Base-by-base conservation (phyloP, 2,113 vertebrate species). In the Heterotilapia buettikoferi region DNA sequence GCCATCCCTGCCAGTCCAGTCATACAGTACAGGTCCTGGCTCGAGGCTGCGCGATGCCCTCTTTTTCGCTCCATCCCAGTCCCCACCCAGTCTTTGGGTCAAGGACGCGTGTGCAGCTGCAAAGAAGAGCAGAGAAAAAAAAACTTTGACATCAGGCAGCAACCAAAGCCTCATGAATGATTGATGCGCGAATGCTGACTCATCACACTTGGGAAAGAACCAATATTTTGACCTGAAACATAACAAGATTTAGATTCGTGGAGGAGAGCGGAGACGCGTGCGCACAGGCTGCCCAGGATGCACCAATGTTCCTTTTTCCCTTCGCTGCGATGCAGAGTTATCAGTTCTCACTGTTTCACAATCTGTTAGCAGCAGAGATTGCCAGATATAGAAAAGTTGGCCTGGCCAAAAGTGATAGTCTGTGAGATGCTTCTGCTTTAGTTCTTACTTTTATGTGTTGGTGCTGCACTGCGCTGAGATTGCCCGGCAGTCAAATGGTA, bases 161-260 rank as follows among this genome's bases (percentile, higher is more conserved):
- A 88, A 92, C 89, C 56, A 83, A 85, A 86, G 88, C 87, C 93
- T 95, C 95, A 95, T 96, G 91, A 96, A 95, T 96, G 95, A 97
- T 95, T 96, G 94, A 96, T 96, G 92, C 40, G 18, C 6, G 9
- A 84, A 78, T 92, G 95, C 95, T 96, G 95, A 96, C 88, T 96
- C 95, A 96, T 93, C 91, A 89, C 92, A 90, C 88, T 56, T 31
- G 91, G 93, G 95, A 90, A 84, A 90, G 84, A 81, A 90, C 82
- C 88, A 87, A 93, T 95, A 93, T 94, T 92, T 94, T 94, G 90
- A 96, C 92, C 89, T 89, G 80, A 93, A 94, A 91, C 85, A 73
- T 92, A 90, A 94, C 88, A 79, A 89, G 89, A 91, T 94, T 92
- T 92, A 76, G 43, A 71, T 85, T 88, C 78, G 43, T 50, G 52